phyloP scores from a whole-genome alignment of 1,140 invertebrate species.

The Leptestheria dahalacensis region DNA sequence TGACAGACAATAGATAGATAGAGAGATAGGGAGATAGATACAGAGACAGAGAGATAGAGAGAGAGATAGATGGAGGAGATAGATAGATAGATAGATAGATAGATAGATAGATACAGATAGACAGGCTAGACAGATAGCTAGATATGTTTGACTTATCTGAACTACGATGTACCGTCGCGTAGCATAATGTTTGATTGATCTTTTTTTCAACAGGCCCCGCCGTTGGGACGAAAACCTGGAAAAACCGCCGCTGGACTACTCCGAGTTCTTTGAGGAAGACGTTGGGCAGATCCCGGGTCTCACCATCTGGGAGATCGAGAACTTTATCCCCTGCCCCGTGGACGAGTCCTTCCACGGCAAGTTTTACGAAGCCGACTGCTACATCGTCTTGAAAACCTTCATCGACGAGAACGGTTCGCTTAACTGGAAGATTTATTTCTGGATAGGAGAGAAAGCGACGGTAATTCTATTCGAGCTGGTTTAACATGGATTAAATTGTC shows the following conservation, averaged over 20 bases:
- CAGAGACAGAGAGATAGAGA: too few species aligned
- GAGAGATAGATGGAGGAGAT: too few species aligned
- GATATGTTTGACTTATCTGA: too few species aligned
- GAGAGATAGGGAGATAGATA: too few species aligned
- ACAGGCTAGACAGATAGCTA: too few species aligned
- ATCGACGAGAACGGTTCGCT: conserved; percentile 65
- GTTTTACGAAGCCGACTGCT: conserved; percentile 98
- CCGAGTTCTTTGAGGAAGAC: conserved; percentile 96
- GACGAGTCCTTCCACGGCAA: conserved; percentile 86
- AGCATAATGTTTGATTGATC: neutral
- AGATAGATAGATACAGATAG: too few species aligned
- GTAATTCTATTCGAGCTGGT: too few species aligned
- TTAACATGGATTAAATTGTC: too few species aligned
- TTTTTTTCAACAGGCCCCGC: conserved; percentile 29
- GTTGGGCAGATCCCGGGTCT: conserved; percentile 79
- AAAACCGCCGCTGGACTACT: conserved; percentile 94
- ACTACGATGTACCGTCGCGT: too few species aligned
- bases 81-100: too few species aligned
- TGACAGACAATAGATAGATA: too few species aligned
- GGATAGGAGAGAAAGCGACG: conserved; percentile 93
- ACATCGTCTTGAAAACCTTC: conserved; percentile 87
- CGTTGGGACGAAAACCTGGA: conserved; percentile 87
- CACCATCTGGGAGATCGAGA: conserved; percentile 95
- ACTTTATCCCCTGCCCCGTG: conserved; percentile 88
- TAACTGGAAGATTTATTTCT: conserved; percentile 93